Evolutionary conservation across 1,140 invertebrate genomes (phyloP).

Genomic region (Leptoteleia sp.): DNA sequence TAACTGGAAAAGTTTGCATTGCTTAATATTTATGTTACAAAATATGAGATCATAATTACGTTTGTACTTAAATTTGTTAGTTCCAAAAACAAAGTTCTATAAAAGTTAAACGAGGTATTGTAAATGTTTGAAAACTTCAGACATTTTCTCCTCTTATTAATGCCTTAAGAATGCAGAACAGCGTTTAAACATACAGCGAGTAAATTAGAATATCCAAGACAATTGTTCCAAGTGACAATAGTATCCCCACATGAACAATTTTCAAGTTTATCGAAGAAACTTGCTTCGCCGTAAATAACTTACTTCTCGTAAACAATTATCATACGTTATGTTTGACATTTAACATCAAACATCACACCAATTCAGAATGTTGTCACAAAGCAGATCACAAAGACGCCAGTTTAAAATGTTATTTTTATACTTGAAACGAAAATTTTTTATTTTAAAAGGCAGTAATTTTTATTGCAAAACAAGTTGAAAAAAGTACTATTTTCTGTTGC

Average conservation of each 20-base stretch:
- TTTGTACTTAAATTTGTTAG: constrained; percentile 42
- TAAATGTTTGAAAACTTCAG: constrained; percentile 46
- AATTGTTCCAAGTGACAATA: constrained; percentile 47
- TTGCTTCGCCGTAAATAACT: constrained; percentile 17
- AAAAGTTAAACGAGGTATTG: constrained; percentile 47
- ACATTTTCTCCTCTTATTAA: constrained; percentile 32
- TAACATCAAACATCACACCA: constrained; percentile 1
- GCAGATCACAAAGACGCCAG: too few relatives aligned
- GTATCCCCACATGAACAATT: constrained; percentile 49
- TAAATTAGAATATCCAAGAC: constrained; percentile 48
- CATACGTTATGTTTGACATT: constrained; percentile 21
- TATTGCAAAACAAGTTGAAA: too few relatives aligned
- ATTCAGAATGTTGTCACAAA: constrained; percentile 2
- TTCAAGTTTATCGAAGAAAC: constrained; percentile 50
- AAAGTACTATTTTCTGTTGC: too few relatives aligned
- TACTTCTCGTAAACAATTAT: constrained; percentile 30
- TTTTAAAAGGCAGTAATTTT: too few relatives aligned
- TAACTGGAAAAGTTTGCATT: constrained; percentile 25
- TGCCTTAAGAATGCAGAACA: constrained; percentile 34
- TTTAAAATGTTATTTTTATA: too few relatives aligned
- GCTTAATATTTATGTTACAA: constrained; percentile 35
- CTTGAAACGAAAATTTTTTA: too few relatives aligned
- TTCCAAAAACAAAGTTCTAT: constrained; percentile 48
- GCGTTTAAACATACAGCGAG: constrained; percentile 32
- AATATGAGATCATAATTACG: constrained; percentile 52